Conservation (phyloP, 2,888 invertebrate genomes). For the Tiliacea citrago region DNA sequence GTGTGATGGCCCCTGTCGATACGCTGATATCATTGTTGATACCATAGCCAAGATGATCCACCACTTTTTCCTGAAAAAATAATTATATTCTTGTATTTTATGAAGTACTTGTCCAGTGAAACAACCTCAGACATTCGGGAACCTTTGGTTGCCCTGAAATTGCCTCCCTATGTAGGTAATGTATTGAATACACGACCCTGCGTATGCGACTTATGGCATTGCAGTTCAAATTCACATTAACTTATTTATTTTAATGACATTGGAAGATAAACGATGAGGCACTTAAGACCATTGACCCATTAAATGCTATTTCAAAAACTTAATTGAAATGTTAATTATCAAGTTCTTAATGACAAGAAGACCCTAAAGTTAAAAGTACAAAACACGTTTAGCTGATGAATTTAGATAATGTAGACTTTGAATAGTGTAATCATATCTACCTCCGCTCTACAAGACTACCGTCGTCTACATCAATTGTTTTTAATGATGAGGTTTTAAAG, state of each 20-base stretch:
- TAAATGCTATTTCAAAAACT: background rate
- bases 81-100: background rate
- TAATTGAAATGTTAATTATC: background rate
- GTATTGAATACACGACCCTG: background rate
- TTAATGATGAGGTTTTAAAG: background rate
- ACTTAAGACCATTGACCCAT: background rate
- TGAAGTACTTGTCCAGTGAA: too few relatives aligned
- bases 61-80: constrained; percentile 77
- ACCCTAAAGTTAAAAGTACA: background rate
- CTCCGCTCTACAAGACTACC: background rate
- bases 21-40: constrained; percentile 65
- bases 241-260: constrained; percentile 1
- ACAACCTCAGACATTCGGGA: too few relatives aligned
- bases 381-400: background rate
- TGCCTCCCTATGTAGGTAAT: background rate
- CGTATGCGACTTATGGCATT: too few relatives aligned
- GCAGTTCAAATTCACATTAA: background rate
- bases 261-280: background rate
- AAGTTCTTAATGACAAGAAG: background rate
- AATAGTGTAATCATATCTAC: too few relatives aligned
- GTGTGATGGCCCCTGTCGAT: constrained; percentile 88
- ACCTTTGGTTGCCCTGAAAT: background rate
- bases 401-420: background rate
- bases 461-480: background rate
- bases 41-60: constrained; percentile 71